Percentiles rank a stretch among this genome's conserved stretches.
These are phyloP conservation scores for Nomada ruficornis DNA, from an alignment of 2,888 invertebrate species.

Conservation along the genomic window DNA sequence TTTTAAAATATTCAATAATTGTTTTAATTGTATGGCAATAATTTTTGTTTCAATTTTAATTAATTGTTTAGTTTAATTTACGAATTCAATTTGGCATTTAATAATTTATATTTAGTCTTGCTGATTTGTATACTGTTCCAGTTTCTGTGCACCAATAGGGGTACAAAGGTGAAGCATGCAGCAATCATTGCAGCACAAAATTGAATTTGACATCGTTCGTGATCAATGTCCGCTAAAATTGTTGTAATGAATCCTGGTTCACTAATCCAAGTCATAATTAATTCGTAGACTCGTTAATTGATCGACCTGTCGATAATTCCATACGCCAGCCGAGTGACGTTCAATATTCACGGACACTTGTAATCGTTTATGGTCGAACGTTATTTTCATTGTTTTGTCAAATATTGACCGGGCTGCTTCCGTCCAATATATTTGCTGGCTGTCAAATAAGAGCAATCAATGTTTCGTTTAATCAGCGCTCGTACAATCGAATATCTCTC, in stretches of 20 bases:
- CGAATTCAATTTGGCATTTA: no score
- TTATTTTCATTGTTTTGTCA: constrained; percentile 55
- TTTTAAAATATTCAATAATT: no score
- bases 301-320: constrained; percentile 45
- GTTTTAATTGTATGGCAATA: no score
- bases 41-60: no score
- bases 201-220: no score
- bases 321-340: neutral
- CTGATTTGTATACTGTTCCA: no score
- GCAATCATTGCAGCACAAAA: neutral
- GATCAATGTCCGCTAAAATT: neutral
- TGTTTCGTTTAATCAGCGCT: constrained; percentile 50
- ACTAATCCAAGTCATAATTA: constrained; percentile 17
- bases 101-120: no score
- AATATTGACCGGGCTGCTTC: constrained; percentile 46
- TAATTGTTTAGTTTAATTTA: no score
- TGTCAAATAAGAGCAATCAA: constrained; percentile 58
- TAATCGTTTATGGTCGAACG: constrained; percentile 41
- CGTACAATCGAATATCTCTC: constrained; percentile 29
- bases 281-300: constrained; percentile 28
- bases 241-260: neutral
- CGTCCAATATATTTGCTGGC: constrained; percentile 48
- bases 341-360: constrained; percentile 45
- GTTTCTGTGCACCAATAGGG: no score
- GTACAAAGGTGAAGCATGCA: no score